Evolutionary conservation across 2,113 vertebrate genomes (phyloP).

Genomic region (Tetrax tetrax): DNA sequence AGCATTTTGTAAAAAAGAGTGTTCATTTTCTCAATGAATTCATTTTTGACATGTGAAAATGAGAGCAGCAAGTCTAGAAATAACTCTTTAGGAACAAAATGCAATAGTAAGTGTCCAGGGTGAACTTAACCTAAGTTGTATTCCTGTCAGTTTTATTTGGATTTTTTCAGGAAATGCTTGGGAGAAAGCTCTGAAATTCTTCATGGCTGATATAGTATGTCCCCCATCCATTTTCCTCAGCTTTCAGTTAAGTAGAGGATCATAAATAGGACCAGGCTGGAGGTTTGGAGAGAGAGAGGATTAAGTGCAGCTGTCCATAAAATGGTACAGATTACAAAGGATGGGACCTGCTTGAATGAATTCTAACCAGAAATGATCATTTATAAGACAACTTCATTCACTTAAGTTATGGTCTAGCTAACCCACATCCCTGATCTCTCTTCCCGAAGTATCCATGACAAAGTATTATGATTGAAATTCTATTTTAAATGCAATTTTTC

Average conservation of each 20-base stretch:
- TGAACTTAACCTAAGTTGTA: neutral
- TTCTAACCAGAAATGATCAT: neutral
- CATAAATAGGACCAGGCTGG: neutral
- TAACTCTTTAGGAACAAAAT: neutral
- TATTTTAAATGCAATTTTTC: constrained; percentile 31
- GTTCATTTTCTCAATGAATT: neutral
- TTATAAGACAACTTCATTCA: neutral
- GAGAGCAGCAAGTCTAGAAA: neutral
- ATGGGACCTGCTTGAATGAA: neutral
- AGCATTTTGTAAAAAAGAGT: neutral
- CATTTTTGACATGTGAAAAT: neutral
- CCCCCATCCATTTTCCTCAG: neutral
- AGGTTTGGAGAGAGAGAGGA: neutral
- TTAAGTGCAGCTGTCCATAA: neutral
- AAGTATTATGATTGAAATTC: neutral
- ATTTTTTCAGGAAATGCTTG: neutral
- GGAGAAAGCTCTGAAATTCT: neutral
- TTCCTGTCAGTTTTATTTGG: neutral
- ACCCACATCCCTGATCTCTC: neutral
- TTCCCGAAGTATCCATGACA: neutral
- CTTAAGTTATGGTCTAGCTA: neutral
- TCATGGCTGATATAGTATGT: neutral
- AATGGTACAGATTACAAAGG: neutral
- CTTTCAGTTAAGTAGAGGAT: neutral
- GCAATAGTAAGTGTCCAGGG: neutral